phyloP scores from a whole-genome alignment of 2,113 vertebrate species.

The Abramis brama region DNA sequence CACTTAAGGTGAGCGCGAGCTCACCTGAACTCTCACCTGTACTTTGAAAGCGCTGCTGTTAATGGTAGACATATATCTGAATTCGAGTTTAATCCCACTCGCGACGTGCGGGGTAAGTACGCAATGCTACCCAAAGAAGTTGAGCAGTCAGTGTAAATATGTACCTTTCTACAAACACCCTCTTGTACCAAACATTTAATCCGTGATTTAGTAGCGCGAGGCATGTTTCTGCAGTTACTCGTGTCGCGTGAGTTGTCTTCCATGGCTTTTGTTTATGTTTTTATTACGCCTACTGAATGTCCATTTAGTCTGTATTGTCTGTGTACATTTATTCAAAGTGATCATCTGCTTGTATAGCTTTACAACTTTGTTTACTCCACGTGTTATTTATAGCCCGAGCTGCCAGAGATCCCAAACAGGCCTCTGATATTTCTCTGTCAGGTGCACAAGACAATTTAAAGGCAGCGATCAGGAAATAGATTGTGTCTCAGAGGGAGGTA shows the following conservation, averaged over 20 bases:
- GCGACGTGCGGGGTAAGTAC: neutral
- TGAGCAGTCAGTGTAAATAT: neutral
- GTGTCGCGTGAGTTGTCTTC: neutral
- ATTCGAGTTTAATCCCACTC: too few relatives aligned
- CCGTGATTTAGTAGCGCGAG: neutral
- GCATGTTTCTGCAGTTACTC: neutral
- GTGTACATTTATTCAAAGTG: neutral
- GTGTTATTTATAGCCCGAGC: slow-evolving; percentile 42
- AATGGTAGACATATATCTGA: neutral
- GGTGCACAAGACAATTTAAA: slow-evolving; percentile 53
- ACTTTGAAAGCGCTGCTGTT: neutral
- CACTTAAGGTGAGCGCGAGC: slow-evolving; percentile 1
- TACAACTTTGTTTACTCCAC: slow-evolving; percentile 35
- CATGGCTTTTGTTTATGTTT: neutral
- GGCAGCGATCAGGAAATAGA: slow-evolving; percentile 51
- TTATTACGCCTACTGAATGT: neutral
- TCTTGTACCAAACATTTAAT: neutral
- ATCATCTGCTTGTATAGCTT: neutral
- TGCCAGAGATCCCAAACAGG: slow-evolving; percentile 1
- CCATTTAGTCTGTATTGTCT: neutral
- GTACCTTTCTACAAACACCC: neutral
- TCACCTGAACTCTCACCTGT: slow-evolving; percentile 7
- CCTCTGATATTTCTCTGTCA: slow-evolving; percentile 51
- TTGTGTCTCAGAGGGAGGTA: neutral
- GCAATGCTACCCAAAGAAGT: too few relatives aligned